Conservation (phyloP, 2,797 vertebrate species). For the Spondyliosoma cantharus region DNA sequence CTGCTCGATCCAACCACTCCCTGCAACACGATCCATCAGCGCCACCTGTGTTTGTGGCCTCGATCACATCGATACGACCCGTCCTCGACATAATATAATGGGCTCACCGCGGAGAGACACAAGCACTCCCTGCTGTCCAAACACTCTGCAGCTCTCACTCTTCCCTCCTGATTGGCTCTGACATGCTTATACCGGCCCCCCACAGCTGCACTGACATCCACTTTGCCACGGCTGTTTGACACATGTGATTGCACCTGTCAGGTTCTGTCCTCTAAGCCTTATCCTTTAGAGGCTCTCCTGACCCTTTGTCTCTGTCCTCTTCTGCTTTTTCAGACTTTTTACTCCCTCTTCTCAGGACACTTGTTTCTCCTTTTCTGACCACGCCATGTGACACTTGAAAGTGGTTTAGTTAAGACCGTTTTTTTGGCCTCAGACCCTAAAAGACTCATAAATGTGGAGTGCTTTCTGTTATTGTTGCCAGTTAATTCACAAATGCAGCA, state of each 20-base stretch:
- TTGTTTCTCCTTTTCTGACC: slow-evolving; percentile 13
- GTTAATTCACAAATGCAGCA: slow-evolving; percentile 30
- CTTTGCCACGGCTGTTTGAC: slow-evolving; percentile 63
- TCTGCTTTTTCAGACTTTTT: slow-evolving; percentile 29
- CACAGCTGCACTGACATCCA: slow-evolving; percentile 65
- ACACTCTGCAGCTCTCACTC: slow-evolving; percentile 57
- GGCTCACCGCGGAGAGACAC: slow-evolving; percentile 56
- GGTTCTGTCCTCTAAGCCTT: slow-evolving; percentile 65
- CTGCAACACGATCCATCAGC: slow-evolving; percentile 20
- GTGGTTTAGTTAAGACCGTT: not conserved
- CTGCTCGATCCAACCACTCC: slow-evolving; percentile 10
- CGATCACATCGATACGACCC: slow-evolving; percentile 33
- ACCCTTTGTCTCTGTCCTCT: slow-evolving; percentile 70
- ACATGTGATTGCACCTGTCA: slow-evolving; percentile 79
- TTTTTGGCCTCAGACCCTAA: not conserved
- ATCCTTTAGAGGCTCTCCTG: slow-evolving; percentile 57
- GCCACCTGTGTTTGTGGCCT: slow-evolving; percentile 52
- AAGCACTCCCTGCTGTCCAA: slow-evolving; percentile 59
- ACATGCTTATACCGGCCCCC: slow-evolving; percentile 72
- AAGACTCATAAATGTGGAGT: not conserved
- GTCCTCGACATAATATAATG: slow-evolving; percentile 53
- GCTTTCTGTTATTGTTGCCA: not conserved
- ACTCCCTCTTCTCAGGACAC: slow-evolving; percentile 28
- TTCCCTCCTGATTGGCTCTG: slow-evolving; percentile 73
- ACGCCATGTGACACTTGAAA: not conserved